Base-by-base conservation (phyloP, 2,888 invertebrate genomes). In the Ditylenchus weischeri region DNA sequence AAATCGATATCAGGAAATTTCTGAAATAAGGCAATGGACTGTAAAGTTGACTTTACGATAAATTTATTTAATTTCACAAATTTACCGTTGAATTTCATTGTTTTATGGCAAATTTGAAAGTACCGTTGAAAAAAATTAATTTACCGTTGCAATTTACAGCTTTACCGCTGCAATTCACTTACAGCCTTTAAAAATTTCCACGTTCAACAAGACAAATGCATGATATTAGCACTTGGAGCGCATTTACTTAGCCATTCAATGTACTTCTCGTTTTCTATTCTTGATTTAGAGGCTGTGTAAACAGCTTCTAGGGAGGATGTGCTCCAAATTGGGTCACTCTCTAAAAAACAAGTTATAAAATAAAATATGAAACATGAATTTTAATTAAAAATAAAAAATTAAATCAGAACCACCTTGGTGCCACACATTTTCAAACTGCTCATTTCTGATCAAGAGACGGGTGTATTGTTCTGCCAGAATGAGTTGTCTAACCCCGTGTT, bases 371-470 rank as follows among this genome's bases (percentile, higher is more conserved):
- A n/a, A n/a, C n/a, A n/a, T n/a, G n/a, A n/a, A 35, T 11, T 38
- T 38, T 38, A 38, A 11, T 6, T 38, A 38, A 6, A 38, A 11
- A 8, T 11, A 38, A 10, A 10, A 43, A 43, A 36, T 13, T 38
- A 36, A 19, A 36, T 1, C 43, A 15, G 19, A 19, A 21, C 15
- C 43, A 59, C 59, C 59, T 29, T 59, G 59, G 8, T 59, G 35
- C 36, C 59, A 59, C 13, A 59, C 59, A 59, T 59, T 43, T 8
- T 59, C 36, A 36, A 59, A 59, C 19, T 59, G 38, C 15, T 59
- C 59, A 38, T 59, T 59, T 29, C 59, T 21, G 13, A 59, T 59
- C 38, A 59, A 23, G 21, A 59, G 35, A 6, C 35, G 19, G 43
- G 35, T 43, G 36, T 59, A 59, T 59, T 43, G 59, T 21, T 59